phyloP scores from a whole-genome alignment of 2,888 invertebrate genomes.

The Macrostomum cliftonense region DNA sequence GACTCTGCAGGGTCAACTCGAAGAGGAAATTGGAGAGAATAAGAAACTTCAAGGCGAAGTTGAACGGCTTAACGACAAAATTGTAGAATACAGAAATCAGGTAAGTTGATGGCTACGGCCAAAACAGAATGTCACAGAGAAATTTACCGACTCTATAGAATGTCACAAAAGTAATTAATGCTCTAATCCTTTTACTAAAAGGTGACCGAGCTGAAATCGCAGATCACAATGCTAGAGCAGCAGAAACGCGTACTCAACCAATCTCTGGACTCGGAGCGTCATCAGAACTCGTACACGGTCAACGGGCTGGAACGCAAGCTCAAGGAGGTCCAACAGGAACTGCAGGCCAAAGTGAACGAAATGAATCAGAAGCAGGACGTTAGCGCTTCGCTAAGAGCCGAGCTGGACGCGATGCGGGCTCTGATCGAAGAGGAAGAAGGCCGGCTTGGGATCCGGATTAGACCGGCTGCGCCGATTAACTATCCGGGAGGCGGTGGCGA shows the following conservation, averaged over 20 bases:
- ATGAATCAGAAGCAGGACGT: slow-evolving; percentile 20
- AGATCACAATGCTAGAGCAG: slow-evolving; percentile 16
- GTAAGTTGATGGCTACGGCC: too few species aligned
- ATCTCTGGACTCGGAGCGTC: slow-evolving; percentile 17
- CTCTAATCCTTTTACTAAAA: too few species aligned
- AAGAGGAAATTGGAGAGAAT: slow-evolving; percentile 20
- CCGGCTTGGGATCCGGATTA: slow-evolving; percentile 16
- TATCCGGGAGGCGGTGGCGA: too few species aligned
- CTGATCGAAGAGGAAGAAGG: slow-evolving; percentile 29
- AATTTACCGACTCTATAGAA: too few species aligned
- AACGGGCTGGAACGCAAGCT: slow-evolving; percentile 23
- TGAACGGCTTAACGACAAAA: slow-evolving; percentile 22
- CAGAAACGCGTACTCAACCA: slow-evolving; percentile 21
- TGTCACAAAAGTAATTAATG: too few species aligned
- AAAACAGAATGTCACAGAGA: too few species aligned
- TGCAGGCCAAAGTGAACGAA: slow-evolving; percentile 29
- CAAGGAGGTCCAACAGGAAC: slow-evolving; percentile 24
- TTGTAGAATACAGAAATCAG: slow-evolving; percentile 24
- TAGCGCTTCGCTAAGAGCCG: slow-evolving; percentile 25
- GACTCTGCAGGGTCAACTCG: slow-evolving; percentile 15
- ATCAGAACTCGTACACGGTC: slow-evolving; percentile 17
- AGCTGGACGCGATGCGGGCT: slow-evolving; percentile 26
- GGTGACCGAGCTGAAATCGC: background rate
- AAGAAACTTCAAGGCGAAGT: slow-evolving; percentile 18
- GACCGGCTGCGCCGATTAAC: too few species aligned